Conservation (phyloP, 1,140 invertebrate species). For the Cotesia typhae region DNA sequence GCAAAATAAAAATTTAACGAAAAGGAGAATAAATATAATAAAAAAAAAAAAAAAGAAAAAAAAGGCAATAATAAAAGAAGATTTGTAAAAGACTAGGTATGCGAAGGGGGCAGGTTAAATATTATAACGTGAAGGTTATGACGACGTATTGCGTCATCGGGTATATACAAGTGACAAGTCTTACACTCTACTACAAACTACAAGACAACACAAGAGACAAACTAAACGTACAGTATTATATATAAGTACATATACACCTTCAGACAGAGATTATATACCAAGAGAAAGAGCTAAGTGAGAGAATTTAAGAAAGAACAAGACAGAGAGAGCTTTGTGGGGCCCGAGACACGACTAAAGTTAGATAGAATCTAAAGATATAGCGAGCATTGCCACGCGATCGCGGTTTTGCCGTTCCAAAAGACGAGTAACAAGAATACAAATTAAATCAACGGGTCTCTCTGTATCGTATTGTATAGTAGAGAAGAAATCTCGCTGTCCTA, state of each 20-base stretch:
- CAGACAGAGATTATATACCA: background rate
- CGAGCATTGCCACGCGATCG: slow-evolving; percentile 29
- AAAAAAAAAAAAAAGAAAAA: background rate
- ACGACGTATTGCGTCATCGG: slow-evolving; percentile 36
- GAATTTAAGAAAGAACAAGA: slow-evolving; percentile 24
- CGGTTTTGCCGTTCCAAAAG: slow-evolving; percentile 12
- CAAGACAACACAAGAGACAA: background rate
- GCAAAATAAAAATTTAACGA: background rate
- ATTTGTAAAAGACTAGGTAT: background rate
- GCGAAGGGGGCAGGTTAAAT: slow-evolving; percentile 21
- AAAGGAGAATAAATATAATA: no score
- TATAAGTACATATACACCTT: no score
- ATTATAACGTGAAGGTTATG: slow-evolving; percentile 40
- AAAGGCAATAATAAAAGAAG: background rate
- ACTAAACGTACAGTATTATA: background rate
- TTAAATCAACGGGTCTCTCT: no score
- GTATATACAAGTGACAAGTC: slow-evolving; percentile 24
- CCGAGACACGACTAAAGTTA: slow-evolving; percentile 40
- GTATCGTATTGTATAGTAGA: no score
- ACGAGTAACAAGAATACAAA: background rate
- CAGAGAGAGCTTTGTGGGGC: slow-evolving; percentile 20
- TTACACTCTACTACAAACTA: background rate
- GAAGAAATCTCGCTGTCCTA: no score
- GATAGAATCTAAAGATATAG: slow-evolving; percentile 40
- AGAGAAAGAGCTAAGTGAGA: background rate